Evolutionary conservation across 2,888 invertebrate species (phyloP).

Genomic region (Dione vanillae): DNA sequence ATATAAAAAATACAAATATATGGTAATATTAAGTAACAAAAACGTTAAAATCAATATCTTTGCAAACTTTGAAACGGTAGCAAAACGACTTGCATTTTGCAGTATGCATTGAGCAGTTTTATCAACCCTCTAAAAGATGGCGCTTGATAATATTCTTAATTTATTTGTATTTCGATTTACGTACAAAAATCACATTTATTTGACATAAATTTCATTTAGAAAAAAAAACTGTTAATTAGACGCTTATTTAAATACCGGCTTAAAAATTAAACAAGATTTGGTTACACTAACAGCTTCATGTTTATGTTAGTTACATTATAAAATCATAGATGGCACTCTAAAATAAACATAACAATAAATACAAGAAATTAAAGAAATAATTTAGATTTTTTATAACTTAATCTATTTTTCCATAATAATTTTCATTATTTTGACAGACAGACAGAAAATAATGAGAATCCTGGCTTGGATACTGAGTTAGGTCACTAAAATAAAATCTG

Average conservation of each 20-base stretch:
- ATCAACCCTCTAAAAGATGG: conserved; percentile 69
- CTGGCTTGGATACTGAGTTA: too few relatives aligned
- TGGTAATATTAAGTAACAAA: neutral
- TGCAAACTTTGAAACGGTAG: conserved; percentile 36
- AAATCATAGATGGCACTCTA: conserved; percentile 62
- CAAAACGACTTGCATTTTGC: conserved; percentile 58
- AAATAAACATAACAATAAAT: neutral
- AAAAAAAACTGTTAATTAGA: neutral
- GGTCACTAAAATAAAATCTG: too few relatives aligned
- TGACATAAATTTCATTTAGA: neutral
- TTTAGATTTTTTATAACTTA: too few relatives aligned
- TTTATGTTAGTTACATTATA: conserved; percentile 26
- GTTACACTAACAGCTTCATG: neutral
- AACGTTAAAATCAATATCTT: conserved; percentile 23
- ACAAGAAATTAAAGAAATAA: too few relatives aligned
- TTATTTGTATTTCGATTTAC: neutral
- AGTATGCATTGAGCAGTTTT: conserved; percentile 55
- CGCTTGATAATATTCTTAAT: conserved; percentile 47
- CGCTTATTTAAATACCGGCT: neutral
- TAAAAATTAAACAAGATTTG: neutral
- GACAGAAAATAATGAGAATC: too few relatives aligned
- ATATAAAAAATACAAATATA: neutral
- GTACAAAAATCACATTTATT: neutral
- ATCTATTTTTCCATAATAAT: too few relatives aligned
- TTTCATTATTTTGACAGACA: too few relatives aligned